Evolutionary conservation across 2,888 invertebrate species (phyloP), one percentile per base, ranked within the genome.

Genomic region (Drosophila nigricruria): DNA sequence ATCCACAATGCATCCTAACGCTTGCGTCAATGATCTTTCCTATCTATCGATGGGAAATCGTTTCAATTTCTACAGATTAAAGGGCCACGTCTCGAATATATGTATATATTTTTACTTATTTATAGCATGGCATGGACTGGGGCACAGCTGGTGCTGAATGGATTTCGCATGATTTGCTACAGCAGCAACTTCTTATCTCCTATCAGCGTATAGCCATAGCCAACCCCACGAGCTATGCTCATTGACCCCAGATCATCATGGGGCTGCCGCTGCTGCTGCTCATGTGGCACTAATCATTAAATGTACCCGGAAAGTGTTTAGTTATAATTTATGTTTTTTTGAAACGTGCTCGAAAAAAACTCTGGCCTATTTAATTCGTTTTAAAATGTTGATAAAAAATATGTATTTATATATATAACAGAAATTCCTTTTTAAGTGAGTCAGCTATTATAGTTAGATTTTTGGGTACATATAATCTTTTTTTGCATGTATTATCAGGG

Each of bases 11-110:
- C 42, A 40, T 40, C 16, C 14, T 20, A 53, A 53, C 49, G 50
- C 47, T 58, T 69, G 62, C 80, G 80, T 88, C 86, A 85, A 82
- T 85, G 86, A 79, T 73, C 76, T 70, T 68, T 65, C 56, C 36
- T 25, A 53, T 56, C 36, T 25, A 53, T 56, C 52, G 59, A 65
- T 53, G 63, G 54, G 54, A 42, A 49, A 16, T 23, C 63, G 50
- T 65, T 71, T 69, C 57, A 9, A 60, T 30, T 64, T 45, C 42
- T 27, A 64, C 36, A 63, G 82, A 59, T 79, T 75, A 84, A 68
- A 78, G 68, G 60, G 61, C 47, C 56, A 47, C 54, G 47, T 16
- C 20, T 62, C 23, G 20, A 8, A 20, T 34, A 23, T 50, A n/a
- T 36, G 27, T 14, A 54, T 25, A 14, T 14, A 34, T 16, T 8